These are phyloP conservation scores for Zaprionus nigranus DNA, from an alignment of 1,140 invertebrate genomes.

Conservation along the genomic window DNA sequence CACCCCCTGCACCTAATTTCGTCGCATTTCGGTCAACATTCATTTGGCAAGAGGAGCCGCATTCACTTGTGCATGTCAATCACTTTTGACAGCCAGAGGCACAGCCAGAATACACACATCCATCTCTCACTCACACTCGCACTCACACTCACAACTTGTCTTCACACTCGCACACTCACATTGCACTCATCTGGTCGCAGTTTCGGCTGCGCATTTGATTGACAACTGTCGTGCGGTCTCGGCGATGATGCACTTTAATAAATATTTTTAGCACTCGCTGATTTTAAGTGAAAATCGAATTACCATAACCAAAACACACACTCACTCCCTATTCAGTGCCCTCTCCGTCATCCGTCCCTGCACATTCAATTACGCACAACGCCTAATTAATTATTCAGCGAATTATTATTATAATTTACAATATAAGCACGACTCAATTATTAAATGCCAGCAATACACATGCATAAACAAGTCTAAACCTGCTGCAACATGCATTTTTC, in stretches of 20 bases:
- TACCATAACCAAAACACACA: not conserved
- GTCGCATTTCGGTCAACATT: slow-evolving; percentile 67
- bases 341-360: not conserved
- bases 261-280: slow-evolving; percentile 2
- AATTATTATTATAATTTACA: slow-evolving; percentile 4
- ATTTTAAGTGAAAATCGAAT: not conserved
- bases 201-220: slow-evolving; percentile 14
- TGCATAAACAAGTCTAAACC: slow-evolving; percentile 1
- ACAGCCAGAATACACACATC: slow-evolving; percentile 52
- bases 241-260: not conserved
- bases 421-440: slow-evolving; percentile 25
- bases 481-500: slow-evolving; percentile 6
- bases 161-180: not conserved
- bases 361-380: not conserved
- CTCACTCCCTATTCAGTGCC: not conserved
- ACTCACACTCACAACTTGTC: slow-evolving; percentile 7
- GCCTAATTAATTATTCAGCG: slow-evolving; percentile 5
- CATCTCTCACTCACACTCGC: slow-evolving; percentile 28
- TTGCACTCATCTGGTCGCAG: slow-evolving; percentile 2
- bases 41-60: slow-evolving; percentile 43
- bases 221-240: slow-evolving; percentile 3
- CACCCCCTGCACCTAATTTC: slow-evolving; percentile 22
- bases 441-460: slow-evolving; percentile 57
- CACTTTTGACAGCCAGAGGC: slow-evolving; percentile 65
- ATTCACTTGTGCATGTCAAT: slow-evolving; percentile 81